Percentiles rank a stretch among this genome's conserved stretches.
These are phyloP conservation scores for Grammomys dolichurus DNA, from an alignment of 2,113 vertebrate genomes.

Conservation along the genomic window DNA sequence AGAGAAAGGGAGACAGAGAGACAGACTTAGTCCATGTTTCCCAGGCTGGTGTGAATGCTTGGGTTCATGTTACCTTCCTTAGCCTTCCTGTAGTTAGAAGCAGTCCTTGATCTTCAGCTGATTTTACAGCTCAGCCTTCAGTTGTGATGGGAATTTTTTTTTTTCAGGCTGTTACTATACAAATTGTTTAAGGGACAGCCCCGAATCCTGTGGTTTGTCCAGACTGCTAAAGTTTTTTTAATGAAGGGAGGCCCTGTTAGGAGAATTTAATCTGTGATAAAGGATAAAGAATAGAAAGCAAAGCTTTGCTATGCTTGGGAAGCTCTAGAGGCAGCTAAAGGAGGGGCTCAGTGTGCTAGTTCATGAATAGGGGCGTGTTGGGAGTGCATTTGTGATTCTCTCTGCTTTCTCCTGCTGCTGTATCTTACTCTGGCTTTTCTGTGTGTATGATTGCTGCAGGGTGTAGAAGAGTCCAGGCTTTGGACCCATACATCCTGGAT, in stretches of 20 bases:
- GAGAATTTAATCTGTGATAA: constrained; percentile 52
- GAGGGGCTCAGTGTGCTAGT: background rate
- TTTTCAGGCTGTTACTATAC: background rate
- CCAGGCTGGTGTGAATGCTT: background rate
- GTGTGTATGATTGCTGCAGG: background rate
- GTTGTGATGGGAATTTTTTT: background rate
- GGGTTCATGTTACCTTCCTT: background rate
- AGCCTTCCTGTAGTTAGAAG: background rate
- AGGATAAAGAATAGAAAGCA: constrained; percentile 15
- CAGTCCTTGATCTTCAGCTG: background rate
- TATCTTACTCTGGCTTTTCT: background rate
- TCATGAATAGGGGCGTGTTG: background rate
- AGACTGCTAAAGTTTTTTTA: constrained; percentile 19
- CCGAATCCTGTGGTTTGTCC: background rate
- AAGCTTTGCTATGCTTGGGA: background rate
- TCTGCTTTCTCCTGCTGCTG: background rate
- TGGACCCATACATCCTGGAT: background rate
- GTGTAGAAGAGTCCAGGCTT: background rate
- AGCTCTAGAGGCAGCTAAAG: background rate
- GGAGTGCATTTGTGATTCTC: constrained; percentile 24
- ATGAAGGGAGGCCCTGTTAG: constrained; percentile 3
- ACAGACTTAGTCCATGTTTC: background rate
- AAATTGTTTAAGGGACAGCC: background rate
- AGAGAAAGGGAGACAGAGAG: background rate
- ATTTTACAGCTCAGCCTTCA: background rate